A percentile compares a stretch with the other conserved stretches of the same genome.
Conservation (phyloP, 1,140 invertebrate species). For the Apis cerana region DNA sequence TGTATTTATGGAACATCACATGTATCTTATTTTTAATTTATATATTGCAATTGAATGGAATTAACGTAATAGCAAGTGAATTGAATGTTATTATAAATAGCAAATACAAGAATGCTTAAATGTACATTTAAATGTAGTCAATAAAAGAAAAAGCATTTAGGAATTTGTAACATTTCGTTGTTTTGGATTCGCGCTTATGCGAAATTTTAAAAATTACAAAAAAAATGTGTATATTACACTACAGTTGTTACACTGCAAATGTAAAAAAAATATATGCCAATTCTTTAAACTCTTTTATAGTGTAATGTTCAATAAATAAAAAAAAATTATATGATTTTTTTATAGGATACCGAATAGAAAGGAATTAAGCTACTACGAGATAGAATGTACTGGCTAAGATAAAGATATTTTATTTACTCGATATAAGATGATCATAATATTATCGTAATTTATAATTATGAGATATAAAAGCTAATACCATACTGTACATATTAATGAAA, state of each 20-base stretch:
- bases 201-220: neutral
- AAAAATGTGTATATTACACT: neutral
- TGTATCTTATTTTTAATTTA: conserved; percentile 48
- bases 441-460: conserved; percentile 67
- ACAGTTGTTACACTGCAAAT: neutral
- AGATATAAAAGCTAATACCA: conserved; percentile 72
- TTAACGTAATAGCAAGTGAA: conserved; percentile 17
- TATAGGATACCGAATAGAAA: neutral
- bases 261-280: neutral
- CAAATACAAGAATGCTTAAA: conserved; percentile 37
- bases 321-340: neutral
- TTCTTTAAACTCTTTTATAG: neutral
- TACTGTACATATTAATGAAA: conserved; percentile 59
- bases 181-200: neutral
- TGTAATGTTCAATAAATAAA: neutral
- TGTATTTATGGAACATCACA: conserved; percentile 52
- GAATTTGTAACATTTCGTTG: conserved; percentile 39
- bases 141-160: conserved; percentile 53
- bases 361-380: neutral
- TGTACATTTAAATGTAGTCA: conserved; percentile 56
- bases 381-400: conserved; percentile 43
- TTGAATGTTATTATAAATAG: conserved; percentile 17
- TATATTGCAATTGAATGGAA: conserved; percentile 16
- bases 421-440: conserved; percentile 72
- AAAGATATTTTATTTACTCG: conserved; percentile 70